Base-by-base conservation (phyloP, 2,797 vertebrate species). In the Parauchenoglanis punctatus region DNA sequence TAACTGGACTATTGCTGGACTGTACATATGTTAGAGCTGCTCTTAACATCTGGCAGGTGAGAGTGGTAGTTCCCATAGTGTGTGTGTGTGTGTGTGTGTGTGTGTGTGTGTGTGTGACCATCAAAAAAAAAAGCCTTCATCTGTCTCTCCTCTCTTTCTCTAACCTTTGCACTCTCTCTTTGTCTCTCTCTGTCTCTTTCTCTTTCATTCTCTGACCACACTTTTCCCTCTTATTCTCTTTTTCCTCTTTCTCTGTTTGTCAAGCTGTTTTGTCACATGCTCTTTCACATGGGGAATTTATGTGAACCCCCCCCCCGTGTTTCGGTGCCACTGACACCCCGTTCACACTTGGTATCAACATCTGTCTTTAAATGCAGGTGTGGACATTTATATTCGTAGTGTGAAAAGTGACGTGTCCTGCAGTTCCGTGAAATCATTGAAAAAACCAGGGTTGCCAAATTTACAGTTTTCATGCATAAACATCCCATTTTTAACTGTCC, bases 1-100 rank as follows among this genome's bases (percentile, higher is more conserved):
- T 65, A 82, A 76, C 84, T 86, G 85, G 81, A 46, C 82, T 56
- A 58, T 76, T 80, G 85, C 83, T 87, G 87, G 67, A 86, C 85
- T 77, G 70, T 88, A 87, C 90, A 89, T 89, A 90, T 89, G 87
- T 88, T 84, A 85, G 59, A 80, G 85, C 73, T 88, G 67, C 78
- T 78, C 13, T 46, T 85, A 88, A 89, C 88, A 89, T 87, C 87
- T 89, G 90, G 72, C 85, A 85, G 86, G 88, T 86, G 75, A 90
- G 72, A 78, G 73, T 31, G n/a, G 17, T 84, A 80, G 80, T 68
- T 23, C 17, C 35, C 13, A 17, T 81, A 63, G 35, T 81, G 35
- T 58, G 80, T 46, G 23, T 46, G 52, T 35, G 7, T 78, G n/a
- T 44, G 25, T 35, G 56, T 58, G 46, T 49, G 46, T 81, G 58